These are phyloP conservation scores for Theodoxus fluviatilis DNA, from an alignment of 2,888 invertebrate species.

Conservation along the genomic window DNA sequence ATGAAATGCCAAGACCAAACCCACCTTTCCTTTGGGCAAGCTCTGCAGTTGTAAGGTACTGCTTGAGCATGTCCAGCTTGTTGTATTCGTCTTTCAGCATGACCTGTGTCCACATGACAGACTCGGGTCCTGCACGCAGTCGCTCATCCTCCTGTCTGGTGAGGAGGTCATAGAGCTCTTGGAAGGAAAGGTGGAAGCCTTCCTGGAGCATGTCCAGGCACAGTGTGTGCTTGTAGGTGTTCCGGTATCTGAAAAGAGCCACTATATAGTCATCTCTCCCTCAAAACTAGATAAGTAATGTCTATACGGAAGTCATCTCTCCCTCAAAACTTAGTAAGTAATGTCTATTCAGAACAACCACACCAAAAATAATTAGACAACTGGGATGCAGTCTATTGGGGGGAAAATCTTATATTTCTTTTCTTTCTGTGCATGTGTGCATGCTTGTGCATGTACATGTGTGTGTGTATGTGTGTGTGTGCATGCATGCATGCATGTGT, in stretches of 20 bases:
- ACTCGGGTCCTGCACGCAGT: constrained; percentile 60
- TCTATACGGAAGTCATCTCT: neutral
- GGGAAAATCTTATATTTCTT: too few relatives aligned
- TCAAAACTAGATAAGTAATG: neutral
- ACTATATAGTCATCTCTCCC: neutral
- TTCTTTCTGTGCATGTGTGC: too few relatives aligned
- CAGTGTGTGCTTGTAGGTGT: constrained; percentile 62
- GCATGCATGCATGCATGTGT: too few relatives aligned
- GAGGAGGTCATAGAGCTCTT: constrained; percentile 62
- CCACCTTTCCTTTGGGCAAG: constrained; percentile 55
- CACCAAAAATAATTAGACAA: neutral
- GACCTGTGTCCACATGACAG: constrained; percentile 58
- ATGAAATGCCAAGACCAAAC: too few relatives aligned
- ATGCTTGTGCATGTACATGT: too few relatives aligned
- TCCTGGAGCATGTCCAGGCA: constrained; percentile 63
- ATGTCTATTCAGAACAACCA: neutral
- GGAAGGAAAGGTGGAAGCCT: constrained; percentile 62
- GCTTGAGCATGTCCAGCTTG: constrained; percentile 59
- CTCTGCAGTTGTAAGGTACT: constrained; percentile 58
- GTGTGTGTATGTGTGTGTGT: too few relatives aligned
- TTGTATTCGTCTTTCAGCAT: constrained; percentile 60
- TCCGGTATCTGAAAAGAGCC: constrained; percentile 50
- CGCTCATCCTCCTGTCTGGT: constrained; percentile 56
- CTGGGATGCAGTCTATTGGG: too few relatives aligned
- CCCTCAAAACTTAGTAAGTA: neutral